These are phyloP conservation scores for Steatocranus sp. DNA, from an alignment of 2,797 vertebrate species.

Conservation along the genomic window DNA sequence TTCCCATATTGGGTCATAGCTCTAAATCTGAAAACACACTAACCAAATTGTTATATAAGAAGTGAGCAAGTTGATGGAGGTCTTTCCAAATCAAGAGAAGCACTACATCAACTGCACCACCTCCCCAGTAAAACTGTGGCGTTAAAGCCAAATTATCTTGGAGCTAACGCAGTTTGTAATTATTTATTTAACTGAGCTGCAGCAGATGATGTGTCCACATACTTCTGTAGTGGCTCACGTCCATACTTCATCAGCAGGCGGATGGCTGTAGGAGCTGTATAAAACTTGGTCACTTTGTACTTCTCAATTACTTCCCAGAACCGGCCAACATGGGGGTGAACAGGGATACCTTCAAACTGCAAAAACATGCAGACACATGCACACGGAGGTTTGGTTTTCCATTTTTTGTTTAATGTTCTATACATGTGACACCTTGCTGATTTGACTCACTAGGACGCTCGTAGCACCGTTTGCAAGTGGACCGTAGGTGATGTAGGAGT, in stretches of 20 bases:
- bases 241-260: constrained; percentile 81
- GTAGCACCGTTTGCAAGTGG: constrained; percentile 79
- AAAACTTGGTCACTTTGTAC: constrained; percentile 78
- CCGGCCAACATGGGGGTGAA: constrained; percentile 75
- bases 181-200: not conserved
- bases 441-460: constrained; percentile 69
- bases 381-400: not conserved
- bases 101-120: not conserved
- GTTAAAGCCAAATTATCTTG: not conserved
- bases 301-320: constrained; percentile 81
- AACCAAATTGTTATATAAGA: not conserved
- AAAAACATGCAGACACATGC: not conserved
- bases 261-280: constrained; percentile 80
- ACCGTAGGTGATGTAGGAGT: constrained; percentile 81
- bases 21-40: not conserved
- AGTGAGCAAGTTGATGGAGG: not conserved
- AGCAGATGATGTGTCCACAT: constrained; percentile 1
- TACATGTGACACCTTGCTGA: not conserved
- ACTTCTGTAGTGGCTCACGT: constrained; percentile 72
- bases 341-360: constrained; percentile 78
- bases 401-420: not conserved
- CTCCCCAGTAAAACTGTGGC: not conserved
- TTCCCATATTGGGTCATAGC: not conserved
- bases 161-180: not conserved
- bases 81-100: not conserved